Conservation (phyloP, 2,888 invertebrate genomes). For the Tryphoninae sp. region DNA sequence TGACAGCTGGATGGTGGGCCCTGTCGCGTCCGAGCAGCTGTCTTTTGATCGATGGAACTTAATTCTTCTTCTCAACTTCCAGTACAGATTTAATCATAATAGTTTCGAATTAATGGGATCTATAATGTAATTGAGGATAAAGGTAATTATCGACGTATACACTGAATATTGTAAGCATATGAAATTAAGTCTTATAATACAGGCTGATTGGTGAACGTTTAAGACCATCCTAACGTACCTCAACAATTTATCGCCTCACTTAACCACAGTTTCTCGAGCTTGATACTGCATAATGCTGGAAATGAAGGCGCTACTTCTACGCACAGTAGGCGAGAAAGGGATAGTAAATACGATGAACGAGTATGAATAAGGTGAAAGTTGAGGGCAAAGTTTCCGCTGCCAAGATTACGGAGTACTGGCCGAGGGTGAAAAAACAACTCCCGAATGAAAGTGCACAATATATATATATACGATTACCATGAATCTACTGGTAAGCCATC, state of each 20-base stretch:
- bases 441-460: constrained; percentile 64
- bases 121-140: no score
- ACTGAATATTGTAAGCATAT: constrained; percentile 79
- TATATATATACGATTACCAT: constrained; percentile 69
- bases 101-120: constrained; percentile 81
- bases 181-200: constrained; percentile 79
- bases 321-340: neutral
- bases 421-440: constrained; percentile 51
- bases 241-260: no score
- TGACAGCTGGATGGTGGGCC: constrained; percentile 67
- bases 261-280: no score
- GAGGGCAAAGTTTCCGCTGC: constrained; percentile 53
- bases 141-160: no score
- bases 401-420: constrained; percentile 63
- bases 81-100: constrained; percentile 81
- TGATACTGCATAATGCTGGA: constrained; percentile 55
- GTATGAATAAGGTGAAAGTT: constrained; percentile 22
- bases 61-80: constrained; percentile 82
- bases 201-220: constrained; percentile 58
- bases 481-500: constrained; percentile 74
- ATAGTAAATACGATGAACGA: constrained; percentile 13
- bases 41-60: constrained; percentile 77
- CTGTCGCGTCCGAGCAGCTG: constrained; percentile 73
- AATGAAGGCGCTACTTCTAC: constrained; percentile 59
- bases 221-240: no score